Percentiles rank a stretch among this genome's conserved stretches.
Conservation (phyloP, 2,113 vertebrate species). For the zebrafish (Danio rerio) region DNA sequence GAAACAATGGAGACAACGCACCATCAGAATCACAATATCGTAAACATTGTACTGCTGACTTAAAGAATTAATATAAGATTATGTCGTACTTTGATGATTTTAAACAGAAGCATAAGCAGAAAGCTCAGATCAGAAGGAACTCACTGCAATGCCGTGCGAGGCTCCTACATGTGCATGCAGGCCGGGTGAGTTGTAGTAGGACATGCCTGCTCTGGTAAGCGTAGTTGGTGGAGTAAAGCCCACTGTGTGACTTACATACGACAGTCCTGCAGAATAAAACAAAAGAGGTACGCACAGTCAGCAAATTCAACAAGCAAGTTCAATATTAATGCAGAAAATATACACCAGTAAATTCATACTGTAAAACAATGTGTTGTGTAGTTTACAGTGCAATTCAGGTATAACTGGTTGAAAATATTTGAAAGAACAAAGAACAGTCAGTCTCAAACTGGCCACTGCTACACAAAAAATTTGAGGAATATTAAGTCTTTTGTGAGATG, state of each 20-base stretch:
- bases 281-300: background rate
- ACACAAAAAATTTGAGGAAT: background rate
- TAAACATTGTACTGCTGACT: too few relatives aligned
- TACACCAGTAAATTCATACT: too few relatives aligned
- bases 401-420: background rate
- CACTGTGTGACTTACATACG: constrained; percentile 94
- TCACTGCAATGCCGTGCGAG: constrained; percentile 93
- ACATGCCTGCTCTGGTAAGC: constrained; percentile 95
- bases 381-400: background rate
- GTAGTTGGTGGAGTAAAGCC: constrained; percentile 96
- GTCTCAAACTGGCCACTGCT: background rate
- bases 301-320: background rate
- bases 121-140: constrained; percentile 59
- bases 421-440: background rate
- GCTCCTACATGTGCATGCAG: constrained; percentile 94
- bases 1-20: too few relatives aligned
- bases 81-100: too few relatives aligned
- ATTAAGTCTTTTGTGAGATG: background rate
- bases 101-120: too few relatives aligned
- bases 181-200: constrained; percentile 95
- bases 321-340: too few relatives aligned
- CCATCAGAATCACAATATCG: too few relatives aligned
- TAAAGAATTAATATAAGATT: too few relatives aligned
- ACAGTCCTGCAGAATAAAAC: constrained; percentile 82
- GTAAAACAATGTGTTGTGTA: too few relatives aligned